Percentiles rank a stretch among this genome's conserved stretches.
Evolutionary conservation across 2,888 invertebrate species (phyloP).

Genomic region (Stenchaetothrips biformis): DNA sequence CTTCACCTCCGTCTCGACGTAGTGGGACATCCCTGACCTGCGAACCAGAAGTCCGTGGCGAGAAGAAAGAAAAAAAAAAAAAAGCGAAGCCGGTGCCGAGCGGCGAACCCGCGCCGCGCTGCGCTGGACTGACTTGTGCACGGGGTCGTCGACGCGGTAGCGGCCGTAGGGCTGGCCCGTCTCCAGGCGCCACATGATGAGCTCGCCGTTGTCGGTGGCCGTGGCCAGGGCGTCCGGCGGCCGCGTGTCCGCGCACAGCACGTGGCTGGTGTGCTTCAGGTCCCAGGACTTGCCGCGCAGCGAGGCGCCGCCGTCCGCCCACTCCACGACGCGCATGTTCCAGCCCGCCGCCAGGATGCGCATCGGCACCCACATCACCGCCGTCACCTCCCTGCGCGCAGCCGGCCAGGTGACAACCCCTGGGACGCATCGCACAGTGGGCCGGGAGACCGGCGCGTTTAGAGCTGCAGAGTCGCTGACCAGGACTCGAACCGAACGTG

Average conservation of each 20-base stretch:
- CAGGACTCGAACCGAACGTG: no score
- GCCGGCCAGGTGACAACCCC: conserved; percentile 6
- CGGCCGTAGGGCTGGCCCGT: conserved; percentile 67
- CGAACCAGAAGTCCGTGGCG: conserved; percentile 11
- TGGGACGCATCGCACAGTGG: conserved; percentile 2
- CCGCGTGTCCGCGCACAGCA: conserved; percentile 63
- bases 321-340: conserved; percentile 69
- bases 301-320: conserved; percentile 52
- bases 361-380: conserved; percentile 50
- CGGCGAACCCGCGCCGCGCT: conserved; percentile 41
- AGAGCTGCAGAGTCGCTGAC: not conserved
- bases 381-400: conserved; percentile 49
- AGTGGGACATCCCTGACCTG: conserved; percentile 31
- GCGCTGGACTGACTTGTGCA: conserved; percentile 47
- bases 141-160: conserved; percentile 53
- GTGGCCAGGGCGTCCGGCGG: conserved; percentile 67
- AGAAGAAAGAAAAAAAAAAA: no score
- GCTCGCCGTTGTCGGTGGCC: conserved; percentile 70
- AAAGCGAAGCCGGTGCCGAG: conserved; percentile 8
- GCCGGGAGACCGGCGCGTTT: not conserved
- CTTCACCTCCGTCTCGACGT: not conserved
- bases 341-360: conserved; percentile 73
- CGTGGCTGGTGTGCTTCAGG: conserved; percentile 66
- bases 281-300: conserved; percentile 61
- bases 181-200: conserved; percentile 76